These are phyloP conservation scores for Acanthiza pusilla DNA, from an alignment of 2,797 vertebrate genomes.

Conservation along the genomic window DNA sequence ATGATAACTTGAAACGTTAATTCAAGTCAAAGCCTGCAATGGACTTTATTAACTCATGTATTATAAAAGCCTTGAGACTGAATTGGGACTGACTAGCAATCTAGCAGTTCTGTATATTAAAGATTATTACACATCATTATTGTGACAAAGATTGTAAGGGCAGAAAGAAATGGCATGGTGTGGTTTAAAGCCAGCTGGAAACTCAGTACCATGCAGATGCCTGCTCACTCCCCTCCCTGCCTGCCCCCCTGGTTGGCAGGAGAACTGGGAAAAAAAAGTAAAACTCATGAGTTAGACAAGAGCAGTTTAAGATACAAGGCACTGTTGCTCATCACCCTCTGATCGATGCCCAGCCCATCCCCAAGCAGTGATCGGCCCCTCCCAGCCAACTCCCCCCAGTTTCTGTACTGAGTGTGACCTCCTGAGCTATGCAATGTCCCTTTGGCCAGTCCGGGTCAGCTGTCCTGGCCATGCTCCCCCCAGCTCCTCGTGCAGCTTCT, in stretches of 20 bases:
- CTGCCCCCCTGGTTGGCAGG: neutral
- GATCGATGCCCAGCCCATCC: neutral
- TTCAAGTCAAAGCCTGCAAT: neutral
- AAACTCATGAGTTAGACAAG: neutral
- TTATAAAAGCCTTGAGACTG: neutral
- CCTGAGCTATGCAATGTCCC: neutral
- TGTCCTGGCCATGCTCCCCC: neutral
- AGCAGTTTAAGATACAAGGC: neutral
- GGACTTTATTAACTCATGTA: neutral
- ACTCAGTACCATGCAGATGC: neutral
- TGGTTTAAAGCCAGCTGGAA: neutral
- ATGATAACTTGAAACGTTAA: neutral
- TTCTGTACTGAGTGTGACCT: neutral
- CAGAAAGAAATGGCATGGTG: neutral
- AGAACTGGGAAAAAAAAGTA: neutral
- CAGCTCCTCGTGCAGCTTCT: neutral
- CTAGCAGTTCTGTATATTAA: neutral
- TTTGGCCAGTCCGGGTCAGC: neutral
- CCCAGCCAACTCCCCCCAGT: neutral
- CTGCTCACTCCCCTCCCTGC: fast-evolving
- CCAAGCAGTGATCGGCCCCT: neutral
- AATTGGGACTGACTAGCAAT: neutral
- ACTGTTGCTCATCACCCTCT: fast-evolving
- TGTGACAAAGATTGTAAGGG: neutral
- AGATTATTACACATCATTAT: neutral